Base-by-base conservation (phyloP, 1,140 invertebrate genomes). In the Polyergus mexicanus region DNA sequence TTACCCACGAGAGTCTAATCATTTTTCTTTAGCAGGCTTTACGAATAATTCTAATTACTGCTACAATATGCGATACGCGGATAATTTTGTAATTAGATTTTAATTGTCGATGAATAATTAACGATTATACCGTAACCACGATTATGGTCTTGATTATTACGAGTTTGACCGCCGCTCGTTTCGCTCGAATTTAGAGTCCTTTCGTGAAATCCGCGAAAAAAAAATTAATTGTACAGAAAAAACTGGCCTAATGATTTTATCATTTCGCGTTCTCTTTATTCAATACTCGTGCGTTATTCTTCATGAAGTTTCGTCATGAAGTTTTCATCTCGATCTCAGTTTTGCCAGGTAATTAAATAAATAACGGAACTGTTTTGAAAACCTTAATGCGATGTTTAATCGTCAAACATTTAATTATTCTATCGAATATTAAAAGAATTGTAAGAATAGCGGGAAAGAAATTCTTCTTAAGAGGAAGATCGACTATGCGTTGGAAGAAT, bases 41-140 rank as follows among this genome's bases (percentile, higher is more conserved):
- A 83, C 72, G 68, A 54, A 72, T 83, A 74, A 41, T 10, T 16
- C n/a, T 69, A 78, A 83, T 83, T 74, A 51, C 1, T 38, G 25
- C 25, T n/a, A 41, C 25, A 13, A 44, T 44, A 25, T 10, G 38
- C 41, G 44, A 68, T 35, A 68, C 41, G 76, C 75, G 28, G n/a
- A 54, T 69, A 54, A 44, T 83, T 44, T 62, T 13, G 68, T 74
- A 62, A 83, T 83, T 83, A 60, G 38, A 74, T 74, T 83, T 74
- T 74, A 72, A 74, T 83, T 62, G 68, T 74, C 62, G 60, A 62
- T 47, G 68, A 83, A 72, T 60, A 83, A 83, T 83, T 83, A 83
- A 41, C 38, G 54, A 74, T 74, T 74, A 83, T 60, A 72, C 54
- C 51, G 68, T 72, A 74, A 63, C 54, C 13, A 54, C 54, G 38